phyloP scores from a whole-genome alignment of 1,140 invertebrate genomes.

The Ips nitidus region DNA sequence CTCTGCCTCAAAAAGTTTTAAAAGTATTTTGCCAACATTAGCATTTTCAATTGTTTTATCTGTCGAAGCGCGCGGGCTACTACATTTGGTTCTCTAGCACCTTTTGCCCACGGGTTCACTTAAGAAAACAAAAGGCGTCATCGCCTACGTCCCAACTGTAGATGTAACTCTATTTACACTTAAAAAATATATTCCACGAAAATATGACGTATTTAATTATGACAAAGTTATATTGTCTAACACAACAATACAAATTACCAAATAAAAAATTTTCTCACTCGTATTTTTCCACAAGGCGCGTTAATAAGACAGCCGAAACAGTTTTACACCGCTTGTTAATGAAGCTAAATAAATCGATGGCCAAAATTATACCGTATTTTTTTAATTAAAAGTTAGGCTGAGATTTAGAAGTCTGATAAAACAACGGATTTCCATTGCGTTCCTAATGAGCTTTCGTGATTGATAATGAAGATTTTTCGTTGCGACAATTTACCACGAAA shows the following conservation, averaged over 20 bases:
- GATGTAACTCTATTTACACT: background rate
- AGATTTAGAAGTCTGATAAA: background rate
- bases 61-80: conserved; percentile 1
- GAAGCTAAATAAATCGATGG: conserved; percentile 15
- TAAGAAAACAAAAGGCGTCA: background rate
- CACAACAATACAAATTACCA: no score
- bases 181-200: background rate
- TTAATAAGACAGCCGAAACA: conserved; percentile 2
- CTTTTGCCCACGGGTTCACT: conserved; percentile 2
- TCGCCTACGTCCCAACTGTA: background rate
- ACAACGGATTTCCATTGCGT: background rate
- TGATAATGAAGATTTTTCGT: background rate
- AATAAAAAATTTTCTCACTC: background rate
- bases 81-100: conserved; percentile 8
- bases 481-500: background rate
- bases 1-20: background rate
- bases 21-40: conserved; percentile 9
- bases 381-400: conserved; percentile 6
- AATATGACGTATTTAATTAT: background rate
- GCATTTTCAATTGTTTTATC: conserved; percentile 9
- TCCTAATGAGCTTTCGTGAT: background rate
- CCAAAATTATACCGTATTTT: conserved; percentile 24
- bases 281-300: background rate
- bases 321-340: conserved; percentile 13
- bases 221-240: conserved; percentile 8